phyloP scores from a whole-genome alignment of 2,113 vertebrate genomes.

The Ovis aries region DNA sequence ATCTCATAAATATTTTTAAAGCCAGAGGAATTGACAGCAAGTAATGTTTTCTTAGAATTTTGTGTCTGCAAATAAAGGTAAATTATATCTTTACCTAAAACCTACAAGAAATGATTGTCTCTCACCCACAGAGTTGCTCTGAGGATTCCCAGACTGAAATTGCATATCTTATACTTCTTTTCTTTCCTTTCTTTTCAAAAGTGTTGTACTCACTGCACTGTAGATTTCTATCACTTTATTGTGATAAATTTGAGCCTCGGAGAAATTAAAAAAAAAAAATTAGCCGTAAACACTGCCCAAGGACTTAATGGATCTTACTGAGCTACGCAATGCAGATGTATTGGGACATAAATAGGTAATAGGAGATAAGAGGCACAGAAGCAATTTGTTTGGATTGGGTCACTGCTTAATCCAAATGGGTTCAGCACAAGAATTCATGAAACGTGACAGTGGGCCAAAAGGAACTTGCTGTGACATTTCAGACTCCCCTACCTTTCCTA shows the following conservation, averaged over 20 bases:
- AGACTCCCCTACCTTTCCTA: conserved; percentile 74
- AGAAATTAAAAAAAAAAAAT: conserved; percentile 33
- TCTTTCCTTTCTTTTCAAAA: background rate
- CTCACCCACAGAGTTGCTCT: background rate
- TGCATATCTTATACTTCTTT: background rate
- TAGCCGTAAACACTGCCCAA: conserved; percentile 71
- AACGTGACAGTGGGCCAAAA: conserved; percentile 75
- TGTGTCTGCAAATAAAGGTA: conserved; percentile 56
- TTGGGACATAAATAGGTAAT: conserved; percentile 54
- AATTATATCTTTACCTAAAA: conserved; percentile 71
- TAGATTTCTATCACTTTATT: conserved; percentile 44
- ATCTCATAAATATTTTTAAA: conserved; percentile 64
- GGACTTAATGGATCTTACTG: conserved; percentile 74
- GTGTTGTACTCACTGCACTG: background rate
- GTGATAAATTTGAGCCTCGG: conserved; percentile 53
- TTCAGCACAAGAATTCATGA: conserved; percentile 73
- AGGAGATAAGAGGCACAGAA: conserved; percentile 52
- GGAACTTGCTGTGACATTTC: conserved; percentile 77
- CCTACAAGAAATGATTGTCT: conserved; percentile 33
- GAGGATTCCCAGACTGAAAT: background rate
- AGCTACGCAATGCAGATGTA: conserved; percentile 67
- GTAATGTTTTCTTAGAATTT: conserved; percentile 66
- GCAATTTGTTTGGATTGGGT: conserved; percentile 42
- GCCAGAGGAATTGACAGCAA: conserved; percentile 45
- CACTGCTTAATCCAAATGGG: conserved; percentile 63